Conservation (phyloP, 2,113 vertebrate genomes). For the Chionis minor region DNA sequence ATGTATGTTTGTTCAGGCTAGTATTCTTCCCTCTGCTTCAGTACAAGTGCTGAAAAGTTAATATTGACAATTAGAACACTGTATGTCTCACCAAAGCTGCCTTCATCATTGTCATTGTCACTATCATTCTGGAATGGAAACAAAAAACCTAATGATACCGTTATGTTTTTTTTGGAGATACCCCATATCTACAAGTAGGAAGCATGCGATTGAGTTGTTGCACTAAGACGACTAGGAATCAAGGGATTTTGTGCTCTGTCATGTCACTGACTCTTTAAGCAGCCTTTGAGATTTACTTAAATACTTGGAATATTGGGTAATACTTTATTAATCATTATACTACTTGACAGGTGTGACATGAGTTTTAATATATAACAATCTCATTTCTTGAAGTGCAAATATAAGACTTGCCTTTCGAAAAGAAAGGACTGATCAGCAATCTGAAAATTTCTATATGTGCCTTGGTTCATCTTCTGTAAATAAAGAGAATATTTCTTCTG, state of each 20-base stretch:
- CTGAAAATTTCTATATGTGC: not conserved
- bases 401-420: not conserved
- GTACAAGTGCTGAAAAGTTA: not conserved
- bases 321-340: not conserved
- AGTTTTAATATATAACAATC: not conserved
- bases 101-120: not conserved
- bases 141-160: not conserved
- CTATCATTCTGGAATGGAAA: not conserved
- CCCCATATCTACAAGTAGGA: not conserved
- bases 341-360: not conserved
- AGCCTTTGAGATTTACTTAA: not conserved
- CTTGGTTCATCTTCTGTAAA: not conserved
- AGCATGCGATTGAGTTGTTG: not conserved
- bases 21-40: not conserved
- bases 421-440: not conserved
- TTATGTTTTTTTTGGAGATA: not conserved
- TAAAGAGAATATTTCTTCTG: not conserved
- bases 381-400: not conserved
- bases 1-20: not conserved
- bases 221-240: not conserved
- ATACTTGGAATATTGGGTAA: not conserved
- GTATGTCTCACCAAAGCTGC: not conserved
- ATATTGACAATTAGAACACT: not conserved
- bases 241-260: not conserved
- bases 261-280: not conserved